A percentile compares a stretch with the other conserved stretches of the same genome.
phyloP scores from a whole-genome alignment of 1,140 invertebrate genomes.

The Lepidurus couesii region DNA sequence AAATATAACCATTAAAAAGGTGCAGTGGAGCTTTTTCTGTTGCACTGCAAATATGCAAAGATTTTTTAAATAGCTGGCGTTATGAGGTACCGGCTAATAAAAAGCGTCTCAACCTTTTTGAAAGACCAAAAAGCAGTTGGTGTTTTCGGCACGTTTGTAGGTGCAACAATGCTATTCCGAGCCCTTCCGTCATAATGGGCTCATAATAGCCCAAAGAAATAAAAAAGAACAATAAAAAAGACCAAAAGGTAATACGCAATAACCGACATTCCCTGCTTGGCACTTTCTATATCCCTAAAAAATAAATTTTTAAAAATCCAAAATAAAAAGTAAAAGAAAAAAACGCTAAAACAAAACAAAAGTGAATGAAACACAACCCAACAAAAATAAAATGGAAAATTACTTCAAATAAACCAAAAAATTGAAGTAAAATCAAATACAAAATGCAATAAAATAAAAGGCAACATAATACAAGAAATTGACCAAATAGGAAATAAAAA shows the following conservation, averaged over 20 bases:
- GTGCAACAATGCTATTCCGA: not conserved
- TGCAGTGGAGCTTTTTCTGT: not conserved
- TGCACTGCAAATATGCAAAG: not conserved
- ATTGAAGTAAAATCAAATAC: not conserved
- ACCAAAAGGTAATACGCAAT: no score
- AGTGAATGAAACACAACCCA: not conserved
- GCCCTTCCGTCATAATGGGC: not conserved
- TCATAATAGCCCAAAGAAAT: not conserved
- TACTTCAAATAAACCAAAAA: no score
- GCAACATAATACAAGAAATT: not conserved
- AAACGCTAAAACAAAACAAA: not conserved
- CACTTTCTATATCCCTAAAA: not conserved
- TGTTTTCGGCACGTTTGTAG: constrained; percentile 7
- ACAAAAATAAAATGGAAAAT: not conserved
- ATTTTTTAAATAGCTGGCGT: not conserved
- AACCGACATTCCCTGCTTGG: no score
- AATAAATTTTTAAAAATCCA: not conserved
- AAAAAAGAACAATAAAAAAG: not conserved
- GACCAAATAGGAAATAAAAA: not conserved
- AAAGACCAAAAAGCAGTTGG: not conserved
- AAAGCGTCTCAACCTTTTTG: not conserved
- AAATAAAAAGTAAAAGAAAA: not conserved
- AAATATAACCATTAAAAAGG: not conserved
- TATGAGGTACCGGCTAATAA: not conserved
- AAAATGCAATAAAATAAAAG: not conserved